Conservation (phyloP, 2,888 invertebrate genomes). For the Hydriomena furcata region DNA sequence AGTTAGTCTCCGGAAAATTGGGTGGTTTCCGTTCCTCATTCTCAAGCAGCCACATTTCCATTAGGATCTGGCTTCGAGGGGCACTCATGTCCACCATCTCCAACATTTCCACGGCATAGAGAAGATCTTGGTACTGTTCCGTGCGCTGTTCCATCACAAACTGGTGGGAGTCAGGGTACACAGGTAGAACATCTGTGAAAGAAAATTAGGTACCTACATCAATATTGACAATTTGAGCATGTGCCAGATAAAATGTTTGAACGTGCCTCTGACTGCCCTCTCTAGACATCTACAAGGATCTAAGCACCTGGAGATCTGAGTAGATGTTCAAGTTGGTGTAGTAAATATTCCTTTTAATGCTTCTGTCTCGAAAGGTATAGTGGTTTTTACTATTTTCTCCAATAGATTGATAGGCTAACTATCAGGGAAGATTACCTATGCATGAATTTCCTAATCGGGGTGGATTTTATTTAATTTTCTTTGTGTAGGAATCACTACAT, state of each 20-base stretch:
- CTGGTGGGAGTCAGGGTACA: slow-evolving; percentile 89
- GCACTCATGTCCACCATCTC: slow-evolving; percentile 85
- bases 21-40: slow-evolving; percentile 82
- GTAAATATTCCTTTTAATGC: no score
- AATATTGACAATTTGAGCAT: no score
- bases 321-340: no score
- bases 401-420: no score
- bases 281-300: no score
- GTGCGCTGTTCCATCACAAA: slow-evolving; percentile 90
- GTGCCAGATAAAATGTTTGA: no score
- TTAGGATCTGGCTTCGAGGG: slow-evolving; percentile 86
- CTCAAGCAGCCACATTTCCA: slow-evolving; percentile 92
- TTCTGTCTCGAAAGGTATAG: no score
- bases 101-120: slow-evolving; percentile 87
- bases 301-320: no score
- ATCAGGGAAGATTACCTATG: no score
- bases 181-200: slow-evolving; percentile 87
- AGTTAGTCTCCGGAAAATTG: slow-evolving; percentile 62
- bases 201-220: not conserved
- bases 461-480: not conserved
- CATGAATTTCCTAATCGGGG: no score
- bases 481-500: slow-evolving; percentile 2
- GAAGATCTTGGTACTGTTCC: slow-evolving; percentile 89
- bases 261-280: no score
- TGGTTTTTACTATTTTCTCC: no score